Evolutionary conservation across 30 jellyfish, hydroid and myxozoan species (phyloP).

Genomic region (Mastigias papua): DNA sequence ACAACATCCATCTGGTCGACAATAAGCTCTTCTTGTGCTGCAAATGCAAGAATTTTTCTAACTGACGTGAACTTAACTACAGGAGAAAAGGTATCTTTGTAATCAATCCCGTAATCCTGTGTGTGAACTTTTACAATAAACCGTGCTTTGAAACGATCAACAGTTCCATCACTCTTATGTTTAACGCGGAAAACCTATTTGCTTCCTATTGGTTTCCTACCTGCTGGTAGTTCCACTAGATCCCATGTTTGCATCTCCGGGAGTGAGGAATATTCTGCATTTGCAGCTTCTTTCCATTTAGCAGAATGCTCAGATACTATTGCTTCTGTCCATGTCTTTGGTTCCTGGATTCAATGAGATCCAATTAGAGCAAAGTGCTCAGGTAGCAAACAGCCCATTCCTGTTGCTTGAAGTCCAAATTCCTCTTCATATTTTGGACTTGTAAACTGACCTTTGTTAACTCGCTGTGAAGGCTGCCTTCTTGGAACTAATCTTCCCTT

Average conservation of each 20-base stretch:
- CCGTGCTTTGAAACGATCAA: slow-evolving; percentile 65
- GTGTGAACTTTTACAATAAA: slow-evolving; percentile 71
- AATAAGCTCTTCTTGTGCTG: slow-evolving; percentile 24
- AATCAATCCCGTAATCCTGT: slow-evolving; percentile 40
- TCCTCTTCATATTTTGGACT: too few species aligned
- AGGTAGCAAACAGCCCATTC: too few species aligned
- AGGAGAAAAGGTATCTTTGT: slow-evolving; percentile 7
- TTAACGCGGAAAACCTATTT: slow-evolving; percentile 67
- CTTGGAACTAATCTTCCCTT: too few species aligned
- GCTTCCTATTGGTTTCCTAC: slow-evolving; percentile 57
- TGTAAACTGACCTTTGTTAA: too few species aligned
- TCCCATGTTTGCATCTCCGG: slow-evolving; percentile 49
- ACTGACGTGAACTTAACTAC: slow-evolving; percentile 39
- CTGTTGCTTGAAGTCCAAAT: too few species aligned
- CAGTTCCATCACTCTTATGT: slow-evolving; percentile 57
- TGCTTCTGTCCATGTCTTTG: not conserved
- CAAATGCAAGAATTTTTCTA: slow-evolving; percentile 57
- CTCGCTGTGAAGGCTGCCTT: too few species aligned
- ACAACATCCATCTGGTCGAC: slow-evolving; percentile 49
- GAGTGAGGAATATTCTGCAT: slow-evolving; percentile 33
- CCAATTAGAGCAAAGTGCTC: too few species aligned
- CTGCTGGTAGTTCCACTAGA: too few species aligned
- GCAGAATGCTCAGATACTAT: slow-evolving; percentile 1
- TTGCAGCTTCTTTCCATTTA: slow-evolving; percentile 57
- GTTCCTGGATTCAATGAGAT: not conserved